Evolutionary conservation across 2,113 vertebrate genomes (phyloP), one percentile per base, ranked within the genome.

Genomic region (Brienomyrus brachyistius): DNA sequence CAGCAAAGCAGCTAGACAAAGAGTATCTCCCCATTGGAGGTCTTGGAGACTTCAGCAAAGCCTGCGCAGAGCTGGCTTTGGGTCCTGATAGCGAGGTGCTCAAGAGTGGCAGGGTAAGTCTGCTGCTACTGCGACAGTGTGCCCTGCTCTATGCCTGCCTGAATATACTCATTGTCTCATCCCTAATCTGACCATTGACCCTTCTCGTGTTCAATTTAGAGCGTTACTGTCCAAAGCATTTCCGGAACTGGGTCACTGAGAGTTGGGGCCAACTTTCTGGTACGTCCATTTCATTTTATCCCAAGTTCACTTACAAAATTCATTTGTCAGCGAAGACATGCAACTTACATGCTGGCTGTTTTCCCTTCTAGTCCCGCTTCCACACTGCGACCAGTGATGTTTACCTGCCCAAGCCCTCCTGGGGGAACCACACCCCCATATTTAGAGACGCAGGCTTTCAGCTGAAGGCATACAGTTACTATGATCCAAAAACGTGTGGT

Each of bases 401-500:
- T 23, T 99, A 97, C 89, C 95, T 99, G 87, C 98, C 98, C 88
- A 99, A 98, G 93, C 98, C 98, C 0, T 97, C 97, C 89, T 99
- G 98, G 98, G 98, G 98, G 51, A 99, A 99, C 92, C 98, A 99
- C 95, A 99, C 98, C 0, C 98, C 98, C 86, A 98, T 99, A 95
- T 99, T 99, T 94, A 97, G 97, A 90, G 98, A 99, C 9, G 98
- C 98, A 6, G 98, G 98, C 91, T 93, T 99, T 97, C 97, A 99
- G 15, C 96, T 99, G 2, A 97, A 98, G 90, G 95, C 96, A 1
- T 99, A 99, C 88, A 95, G 97, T 15, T 99, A 99, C 94, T 99
- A 99, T 0, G 98, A 99, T 77, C 97, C 98, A 11, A 97, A 97
- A 90, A 99, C 97, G 0, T 99, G 98, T 21, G 98, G 98, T 74